Evolutionary conservation across 2,113 vertebrate species (phyloP).

Genomic region (Nyctibius bracteatus): DNA sequence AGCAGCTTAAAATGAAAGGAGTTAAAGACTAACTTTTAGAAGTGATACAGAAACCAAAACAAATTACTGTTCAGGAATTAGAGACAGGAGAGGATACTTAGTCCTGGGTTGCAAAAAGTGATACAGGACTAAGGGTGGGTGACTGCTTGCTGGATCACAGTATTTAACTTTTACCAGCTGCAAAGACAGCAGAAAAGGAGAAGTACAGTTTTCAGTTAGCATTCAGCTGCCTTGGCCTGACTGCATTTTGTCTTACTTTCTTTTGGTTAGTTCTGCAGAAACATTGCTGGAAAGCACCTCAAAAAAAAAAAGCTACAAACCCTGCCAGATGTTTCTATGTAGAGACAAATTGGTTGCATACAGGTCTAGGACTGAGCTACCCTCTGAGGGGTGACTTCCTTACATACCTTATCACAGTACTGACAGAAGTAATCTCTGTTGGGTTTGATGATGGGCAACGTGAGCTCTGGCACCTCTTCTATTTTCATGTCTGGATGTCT

Average conservation of each 20-base stretch:
- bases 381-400: not conserved
- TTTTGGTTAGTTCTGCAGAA: not conserved
- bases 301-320: not conserved
- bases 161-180: not conserved
- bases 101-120: not conserved
- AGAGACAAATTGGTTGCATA: not conserved
- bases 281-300: not conserved
- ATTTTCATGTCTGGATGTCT: conserved; percentile 98
- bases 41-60: not conserved
- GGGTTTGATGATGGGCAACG: conserved; percentile 96
- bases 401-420: conserved; percentile 96
- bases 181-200: not conserved
- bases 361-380: not conserved
- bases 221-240: not conserved
- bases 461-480: conserved; percentile 96
- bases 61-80: not conserved
- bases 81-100: not conserved
- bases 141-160: not conserved
- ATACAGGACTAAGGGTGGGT: not conserved
- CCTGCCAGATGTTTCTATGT: not conserved
- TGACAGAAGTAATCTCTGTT: conserved; percentile 99
- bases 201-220: not conserved
- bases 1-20: not conserved
- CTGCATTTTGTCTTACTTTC: not conserved
- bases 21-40: not conserved